Conservation (phyloP, 2,113 vertebrate genomes). For the Tylochromis polylepis region DNA sequence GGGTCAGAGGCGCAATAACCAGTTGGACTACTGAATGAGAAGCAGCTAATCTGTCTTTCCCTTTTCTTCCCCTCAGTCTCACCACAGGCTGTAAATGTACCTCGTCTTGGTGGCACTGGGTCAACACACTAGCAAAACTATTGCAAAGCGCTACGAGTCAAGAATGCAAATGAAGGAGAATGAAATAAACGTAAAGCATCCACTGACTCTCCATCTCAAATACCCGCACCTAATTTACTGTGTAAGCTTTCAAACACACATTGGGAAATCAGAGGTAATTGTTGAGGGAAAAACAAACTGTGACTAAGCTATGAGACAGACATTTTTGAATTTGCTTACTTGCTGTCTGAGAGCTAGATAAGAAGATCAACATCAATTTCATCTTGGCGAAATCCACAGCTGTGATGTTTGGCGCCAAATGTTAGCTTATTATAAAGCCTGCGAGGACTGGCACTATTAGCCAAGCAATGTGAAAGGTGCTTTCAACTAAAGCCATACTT, state of each 20-base stretch:
- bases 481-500: background rate
- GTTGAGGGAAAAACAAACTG: background rate
- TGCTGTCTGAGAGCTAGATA: background rate
- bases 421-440: background rate
- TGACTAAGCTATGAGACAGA: background rate
- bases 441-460: background rate
- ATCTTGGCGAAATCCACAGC: background rate
- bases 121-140: background rate
- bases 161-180: background rate
- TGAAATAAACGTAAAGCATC: background rate
- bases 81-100: background rate
- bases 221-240: background rate
- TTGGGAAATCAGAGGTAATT: background rate
- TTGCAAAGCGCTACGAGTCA: background rate
- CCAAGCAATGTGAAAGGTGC: background rate
- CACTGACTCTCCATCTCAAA: background rate
- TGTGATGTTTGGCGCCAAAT: background rate
- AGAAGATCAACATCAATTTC: conserved; percentile 2
- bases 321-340: conserved; percentile 1
- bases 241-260: background rate
- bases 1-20: background rate
- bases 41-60: background rate
- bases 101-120: background rate
- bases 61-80: background rate
- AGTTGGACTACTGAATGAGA: background rate